Evolutionary conservation across 1,140 invertebrate species (phyloP), one percentile per base, ranked within the genome.

Genomic region (Harpegnathos saltator): DNA sequence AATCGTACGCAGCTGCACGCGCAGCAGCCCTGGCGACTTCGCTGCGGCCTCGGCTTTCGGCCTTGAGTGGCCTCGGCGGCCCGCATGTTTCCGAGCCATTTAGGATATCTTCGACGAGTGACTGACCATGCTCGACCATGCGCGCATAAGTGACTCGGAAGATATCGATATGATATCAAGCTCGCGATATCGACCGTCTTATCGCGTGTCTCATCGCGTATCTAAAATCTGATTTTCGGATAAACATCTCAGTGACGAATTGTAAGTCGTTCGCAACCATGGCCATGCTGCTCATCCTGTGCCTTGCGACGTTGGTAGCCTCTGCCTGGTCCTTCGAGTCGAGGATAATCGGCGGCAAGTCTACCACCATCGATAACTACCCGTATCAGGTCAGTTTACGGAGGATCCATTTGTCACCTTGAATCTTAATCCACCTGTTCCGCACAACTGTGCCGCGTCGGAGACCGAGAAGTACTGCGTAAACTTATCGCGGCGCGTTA

Each of bases 311-410:
- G 9, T 3, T 38, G 19, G 15, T 77, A 11, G 71, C 3, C 17
- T 22, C 26, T 11, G 54, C 54, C 14, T 52, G 19, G 11, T 38
- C 44, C 29, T 56, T 66, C 22, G 0, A 19, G 0, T 3, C 52
- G 11, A 77, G 61, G 54, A 90, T 90, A 22, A 68, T 86, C 12
- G 85, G 80, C 0, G 89, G 89, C 1, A 15, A 9, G 0, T 0
- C 14, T 17, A 73, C 85, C 33, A 48, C 24, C 0, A 90, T 90
- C 22, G 3, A 14, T 11, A n/a, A 68, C 9, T 63, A 84, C 71
- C 85, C 85, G 11, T 88, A 89, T 71, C 82, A 90, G 83, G 89
- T 90, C 54, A 86, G 78, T 63, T 50, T 4, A 81, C 56, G 14
- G 2, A n/a, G 24, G 72, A n/a, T n/a, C n/a, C n/a, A n/a, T n/a